Base-by-base conservation (phyloP, 2,888 invertebrate genomes). In the Thereva nobilitata region DNA sequence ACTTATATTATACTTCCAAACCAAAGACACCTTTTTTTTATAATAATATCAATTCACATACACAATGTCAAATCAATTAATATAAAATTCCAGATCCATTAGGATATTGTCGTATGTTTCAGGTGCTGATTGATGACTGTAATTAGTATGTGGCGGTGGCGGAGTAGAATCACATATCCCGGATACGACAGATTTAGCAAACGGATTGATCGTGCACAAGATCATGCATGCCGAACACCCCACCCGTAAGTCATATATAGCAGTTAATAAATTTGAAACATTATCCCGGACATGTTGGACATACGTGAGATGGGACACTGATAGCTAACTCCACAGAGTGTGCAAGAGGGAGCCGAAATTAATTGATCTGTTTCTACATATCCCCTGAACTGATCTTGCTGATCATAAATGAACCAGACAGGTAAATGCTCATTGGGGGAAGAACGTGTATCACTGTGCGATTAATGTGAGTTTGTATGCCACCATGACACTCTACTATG, bases 251-350 rank as follows among this genome's bases (percentile, higher is more conserved):
- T 44, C 40, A 42, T 23, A 35, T 12, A 23, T 3, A 38, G 45
- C 35, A 9, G 54, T 54, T 55, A 64, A 64, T 64, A 64, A 64
- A 64, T 64, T 45, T 64, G 64, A 64, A 64, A 64, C 64, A 55
- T 64, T 64, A 64, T 54, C 61, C 61, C 10, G 37, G 8, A 54
- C 55, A 42, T 37, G 44, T 6, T 47, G 23, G 45, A 10, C 54
- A 47, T 55, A 38, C 38, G 23, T 64, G 54, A 38, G 64, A 64
- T 64, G 52, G 44, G 10, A 7, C 41, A 40, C 64, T 34, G 64
- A 64, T 64, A 64, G 9, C 10, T 44, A 64, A 37, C 64, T 23
- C 23, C 23, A 23, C 23, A 23, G 23, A 23, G 23, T 2, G 23
- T 2, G 23, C 1, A 23, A 23, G 23, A 23, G 23, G 23, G 35